A percentile compares a stretch with the other conserved stretches of the same genome.
Evolutionary conservation across 2,113 vertebrate species (phyloP).

Genomic region (Elephantulus edwardii): DNA sequence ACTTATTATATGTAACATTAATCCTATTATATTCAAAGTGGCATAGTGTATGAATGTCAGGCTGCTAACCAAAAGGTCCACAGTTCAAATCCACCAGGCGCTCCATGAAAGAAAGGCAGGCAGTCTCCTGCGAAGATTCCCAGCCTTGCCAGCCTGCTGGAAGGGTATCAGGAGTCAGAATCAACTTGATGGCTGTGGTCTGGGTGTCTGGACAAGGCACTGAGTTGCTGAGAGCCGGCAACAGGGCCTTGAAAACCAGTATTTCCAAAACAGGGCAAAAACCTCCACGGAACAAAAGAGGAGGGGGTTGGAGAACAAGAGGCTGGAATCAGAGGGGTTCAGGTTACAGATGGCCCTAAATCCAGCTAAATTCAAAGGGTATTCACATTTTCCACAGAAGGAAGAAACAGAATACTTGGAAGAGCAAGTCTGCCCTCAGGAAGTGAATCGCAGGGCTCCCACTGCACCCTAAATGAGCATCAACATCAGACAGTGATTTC

Average conservation of each 20-base stretch:
- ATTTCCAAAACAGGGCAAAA: neutral
- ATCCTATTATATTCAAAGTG: too few species aligned
- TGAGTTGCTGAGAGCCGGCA: constrained; percentile 48
- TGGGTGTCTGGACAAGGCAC: too few species aligned
- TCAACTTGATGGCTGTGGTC: too few species aligned
- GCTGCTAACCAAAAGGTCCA: too few species aligned
- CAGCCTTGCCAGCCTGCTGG: too few species aligned
- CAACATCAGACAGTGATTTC: neutral
- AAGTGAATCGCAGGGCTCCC: constrained; percentile 54
- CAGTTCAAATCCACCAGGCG: too few species aligned
- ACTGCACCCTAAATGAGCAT: constrained; percentile 19
- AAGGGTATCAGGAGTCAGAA: too few species aligned
- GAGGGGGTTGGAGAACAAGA: neutral
- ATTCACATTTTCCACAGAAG: constrained; percentile 39
- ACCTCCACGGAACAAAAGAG: constrained; percentile 25
- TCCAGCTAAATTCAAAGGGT: neutral
- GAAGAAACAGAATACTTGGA: constrained; percentile 42
- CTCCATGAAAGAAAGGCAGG: too few species aligned
- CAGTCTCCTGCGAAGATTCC: too few species aligned
- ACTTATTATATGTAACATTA: too few species aligned
- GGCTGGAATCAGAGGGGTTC: neutral
- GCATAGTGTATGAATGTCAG: too few species aligned
- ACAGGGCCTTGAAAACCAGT: constrained; percentile 46
- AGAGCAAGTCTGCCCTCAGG: constrained; percentile 62
- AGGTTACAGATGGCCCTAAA: constrained; percentile 26